Evolutionary conservation across 2,888 invertebrate genomes (phyloP), one percentile per base, ranked within the genome.

Genomic region (Coenonympha arcania): DNA sequence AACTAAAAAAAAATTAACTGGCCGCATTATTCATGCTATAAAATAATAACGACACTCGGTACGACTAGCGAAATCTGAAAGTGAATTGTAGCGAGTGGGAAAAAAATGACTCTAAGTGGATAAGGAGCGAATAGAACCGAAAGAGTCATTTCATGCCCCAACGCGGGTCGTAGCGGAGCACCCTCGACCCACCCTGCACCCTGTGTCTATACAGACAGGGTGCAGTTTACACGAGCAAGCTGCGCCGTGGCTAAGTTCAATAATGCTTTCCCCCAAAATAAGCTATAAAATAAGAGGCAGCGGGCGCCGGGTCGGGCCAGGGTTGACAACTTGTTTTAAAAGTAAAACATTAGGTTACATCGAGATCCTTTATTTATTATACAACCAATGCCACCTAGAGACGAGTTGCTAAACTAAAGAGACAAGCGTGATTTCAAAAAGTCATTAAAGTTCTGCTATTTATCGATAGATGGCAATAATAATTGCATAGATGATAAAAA

Each of bases 251-350:
- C 76, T 77, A 80, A 80, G 76, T 83, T 77, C 83, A 84, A 84
- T 86, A 84, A 85, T 84, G 83, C 82, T 82, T 83, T 85, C 83
- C 85, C 85, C 85, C 85, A 83, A 54, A 85, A 86, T 84, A 84
- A 85, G 84, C 85, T 73, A 85, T 86, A 84, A 86, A 85, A 82
- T 75, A 82, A 79, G 80, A 78, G 76, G 75, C 78, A 73, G 73
- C 82, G 81, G 79, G 79, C 81, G 79, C 79, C 59, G 45, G 50
- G 50, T 39, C 47, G 44, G 48, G 41, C 73, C 71, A 73, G 74
- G 71, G 70, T 65, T 70, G n/a, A n/a, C n/a, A n/a, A n/a, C n/a
- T n/a, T n/a, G n/a, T n/a, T n/a, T n/a, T n/a, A n/a, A n/a, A n/a
- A n/a, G n/a, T n/a, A n/a, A n/a, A n/a, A n/a, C n/a, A n/a, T n/a